These are phyloP conservation scores for Phenganax marumi DNA, from an alignment of 92 coral and sea anemone species.

Conservation along the genomic window DNA sequence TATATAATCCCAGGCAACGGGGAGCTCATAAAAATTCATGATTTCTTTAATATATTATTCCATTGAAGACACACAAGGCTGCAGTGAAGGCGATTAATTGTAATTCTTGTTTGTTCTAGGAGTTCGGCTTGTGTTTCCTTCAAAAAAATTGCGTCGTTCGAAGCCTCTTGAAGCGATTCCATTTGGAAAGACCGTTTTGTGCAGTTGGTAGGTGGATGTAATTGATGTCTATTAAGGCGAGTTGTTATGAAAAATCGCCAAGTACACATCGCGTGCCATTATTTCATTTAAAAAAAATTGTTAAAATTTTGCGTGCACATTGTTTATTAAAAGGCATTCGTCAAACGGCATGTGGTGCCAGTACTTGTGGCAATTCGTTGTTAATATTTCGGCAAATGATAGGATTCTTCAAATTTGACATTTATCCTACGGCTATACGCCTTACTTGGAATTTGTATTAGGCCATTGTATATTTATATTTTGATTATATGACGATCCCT, in stretches of 20 bases:
- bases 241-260: neutral
- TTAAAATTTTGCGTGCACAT: neutral
- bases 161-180: neutral
- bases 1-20: neutral
- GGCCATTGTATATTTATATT: no score
- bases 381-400: no score
- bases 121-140: neutral
- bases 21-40: conserved; percentile 38
- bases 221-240: neutral
- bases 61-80: neutral
- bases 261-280: neutral
- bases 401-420: no score
- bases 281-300: neutral
- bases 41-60: conserved; percentile 21
- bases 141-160: conserved; percentile 10
- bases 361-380: no score
- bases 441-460: no score
- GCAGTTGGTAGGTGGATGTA: conserved; percentile 8
- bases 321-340: neutral
- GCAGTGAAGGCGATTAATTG: neutral
- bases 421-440: no score
- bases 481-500: no score
- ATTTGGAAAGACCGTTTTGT: neutral
- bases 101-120: neutral
- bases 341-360: no score